These are phyloP conservation scores for Cheilosia scutellata DNA, from an alignment of 2,888 invertebrate species.

Conservation along the genomic window DNA sequence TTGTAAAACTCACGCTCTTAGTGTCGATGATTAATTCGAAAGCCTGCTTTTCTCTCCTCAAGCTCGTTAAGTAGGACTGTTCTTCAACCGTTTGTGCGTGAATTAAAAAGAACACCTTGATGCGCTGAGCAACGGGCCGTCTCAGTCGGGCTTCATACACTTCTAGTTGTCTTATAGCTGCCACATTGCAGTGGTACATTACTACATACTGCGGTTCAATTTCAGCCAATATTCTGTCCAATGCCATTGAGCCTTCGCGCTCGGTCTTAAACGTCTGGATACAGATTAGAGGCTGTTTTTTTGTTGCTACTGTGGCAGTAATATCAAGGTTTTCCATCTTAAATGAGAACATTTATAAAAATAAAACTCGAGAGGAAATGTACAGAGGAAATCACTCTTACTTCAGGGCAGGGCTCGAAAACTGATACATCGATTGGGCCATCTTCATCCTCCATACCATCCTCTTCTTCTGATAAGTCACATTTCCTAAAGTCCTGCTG, in stretches of 20 bases:
- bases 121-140: constrained; percentile 83
- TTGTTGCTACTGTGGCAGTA: constrained; percentile 85
- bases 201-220: constrained; percentile 92
- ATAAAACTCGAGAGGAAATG: background rate
- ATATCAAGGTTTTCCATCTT: constrained; percentile 89
- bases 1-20: constrained; percentile 89
- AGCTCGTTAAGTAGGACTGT: constrained; percentile 95
- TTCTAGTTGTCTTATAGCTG: constrained; percentile 95
- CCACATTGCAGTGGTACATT: constrained; percentile 95
- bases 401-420: constrained; percentile 88
- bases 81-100: constrained; percentile 98
- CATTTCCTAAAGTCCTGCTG: constrained; percentile 83
- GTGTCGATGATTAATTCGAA: constrained; percentile 96
- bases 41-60: constrained; percentile 96
- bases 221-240: constrained; percentile 89
- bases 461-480: constrained; percentile 68
- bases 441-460: constrained; percentile 59
- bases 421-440: constrained; percentile 80
- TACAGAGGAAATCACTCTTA: constrained; percentile 77
- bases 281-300: constrained; percentile 88
- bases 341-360: constrained; percentile 71
- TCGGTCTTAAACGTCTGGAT: constrained; percentile 92
- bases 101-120: constrained; percentile 94
- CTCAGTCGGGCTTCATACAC: constrained; percentile 89
- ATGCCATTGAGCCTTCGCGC: constrained; percentile 88